phyloP scores from a whole-genome alignment of 2,113 vertebrate species.

The Xerus inauris region DNA sequence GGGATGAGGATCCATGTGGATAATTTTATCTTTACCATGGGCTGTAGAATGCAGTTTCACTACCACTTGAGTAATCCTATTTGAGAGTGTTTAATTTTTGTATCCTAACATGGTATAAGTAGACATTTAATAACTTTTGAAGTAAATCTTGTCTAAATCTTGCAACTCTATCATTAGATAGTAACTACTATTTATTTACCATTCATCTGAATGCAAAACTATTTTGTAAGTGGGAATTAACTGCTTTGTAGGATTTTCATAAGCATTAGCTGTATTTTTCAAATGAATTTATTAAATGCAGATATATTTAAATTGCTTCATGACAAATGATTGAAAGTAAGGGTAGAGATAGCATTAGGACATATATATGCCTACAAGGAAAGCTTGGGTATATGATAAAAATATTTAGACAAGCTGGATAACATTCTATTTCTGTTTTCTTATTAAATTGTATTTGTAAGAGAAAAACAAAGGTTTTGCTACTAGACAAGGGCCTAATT shows the following conservation, averaged over 20 bases:
- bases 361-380: neutral
- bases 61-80: constrained; percentile 36
- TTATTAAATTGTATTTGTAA: constrained; percentile 39
- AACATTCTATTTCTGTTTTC: neutral
- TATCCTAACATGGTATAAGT: neutral
- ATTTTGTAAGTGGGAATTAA: constrained; percentile 43
- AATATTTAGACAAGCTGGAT: neutral
- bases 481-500: neutral
- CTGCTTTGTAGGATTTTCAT: neutral
- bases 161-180: neutral
- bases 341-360: neutral
- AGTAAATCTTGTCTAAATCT: neutral
- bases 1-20: neutral
- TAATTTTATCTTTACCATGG: neutral
- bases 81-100: constrained; percentile 41
- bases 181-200: neutral
- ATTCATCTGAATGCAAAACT: neutral
- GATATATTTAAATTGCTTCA: neutral
- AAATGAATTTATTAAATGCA: constrained; percentile 26
- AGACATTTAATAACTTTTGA: constrained; percentile 16
- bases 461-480: constrained; percentile 35
- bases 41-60: constrained; percentile 4
- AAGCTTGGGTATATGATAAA: neutral
- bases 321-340: neutral
- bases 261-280: constrained; percentile 33